Conservation (phyloP, 2,797 vertebrate species). For the Sebastes nivosus region DNA sequence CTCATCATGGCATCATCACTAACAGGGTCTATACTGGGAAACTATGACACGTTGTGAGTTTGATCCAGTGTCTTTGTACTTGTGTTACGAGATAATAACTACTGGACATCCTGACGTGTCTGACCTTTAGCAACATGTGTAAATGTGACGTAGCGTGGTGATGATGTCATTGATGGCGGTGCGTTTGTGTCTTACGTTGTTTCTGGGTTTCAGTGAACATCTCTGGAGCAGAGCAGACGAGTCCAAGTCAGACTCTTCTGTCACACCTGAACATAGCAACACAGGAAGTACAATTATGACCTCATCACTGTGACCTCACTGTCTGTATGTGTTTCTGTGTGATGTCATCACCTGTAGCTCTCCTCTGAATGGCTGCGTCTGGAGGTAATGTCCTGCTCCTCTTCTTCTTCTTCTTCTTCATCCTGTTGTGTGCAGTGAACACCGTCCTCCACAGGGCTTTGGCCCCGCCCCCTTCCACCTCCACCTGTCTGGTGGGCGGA, state of each 20-base stretch:
- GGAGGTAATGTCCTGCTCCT: slow-evolving; percentile 78
- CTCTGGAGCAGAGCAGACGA: slow-evolving; percentile 87
- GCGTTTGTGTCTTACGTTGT: slow-evolving; percentile 81
- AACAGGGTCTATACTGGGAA: no score
- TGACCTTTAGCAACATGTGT: neutral
- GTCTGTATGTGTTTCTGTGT: neutral
- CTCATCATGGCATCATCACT: no score
- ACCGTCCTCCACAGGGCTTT: slow-evolving; percentile 88
- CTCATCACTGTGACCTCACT: slow-evolving; percentile 3
- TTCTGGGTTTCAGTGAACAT: slow-evolving; percentile 86
- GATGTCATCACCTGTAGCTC: slow-evolving; percentile 80
- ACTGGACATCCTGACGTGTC: neutral
- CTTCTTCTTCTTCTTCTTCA: slow-evolving; percentile 80
- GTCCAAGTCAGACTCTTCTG: slow-evolving; percentile 90
- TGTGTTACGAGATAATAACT: neutral
- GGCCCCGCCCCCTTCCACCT: slow-evolving; percentile 74
- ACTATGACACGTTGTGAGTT: no score
- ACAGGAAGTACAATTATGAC: slow-evolving; percentile 11
- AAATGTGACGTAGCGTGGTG: neutral
- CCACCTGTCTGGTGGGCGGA: slow-evolving; percentile 36
- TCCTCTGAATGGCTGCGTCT: slow-evolving; percentile 66
- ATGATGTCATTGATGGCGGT: neutral
- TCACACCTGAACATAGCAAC: slow-evolving; percentile 59
- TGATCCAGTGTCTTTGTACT: no score
- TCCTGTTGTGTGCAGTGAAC: slow-evolving; percentile 88